Evolutionary conservation across 2,888 invertebrate genomes (phyloP).

Genomic region (Callimorpha dominula): DNA sequence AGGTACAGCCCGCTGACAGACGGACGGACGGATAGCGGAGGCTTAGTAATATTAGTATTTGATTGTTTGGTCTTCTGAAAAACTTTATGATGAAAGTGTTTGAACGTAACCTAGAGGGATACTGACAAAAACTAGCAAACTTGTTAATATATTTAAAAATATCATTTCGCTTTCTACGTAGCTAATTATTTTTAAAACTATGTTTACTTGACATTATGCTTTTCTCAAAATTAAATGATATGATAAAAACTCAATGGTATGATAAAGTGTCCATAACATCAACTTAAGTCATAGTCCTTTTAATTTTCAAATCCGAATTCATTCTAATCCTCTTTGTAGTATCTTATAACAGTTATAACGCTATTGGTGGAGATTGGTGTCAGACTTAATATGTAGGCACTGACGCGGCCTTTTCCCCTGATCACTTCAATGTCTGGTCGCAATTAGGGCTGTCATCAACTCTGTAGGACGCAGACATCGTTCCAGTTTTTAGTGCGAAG

Average conservation of each 20-base stretch:
- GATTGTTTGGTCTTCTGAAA: no score
- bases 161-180: no score
- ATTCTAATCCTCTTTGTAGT: background rate
- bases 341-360: background rate
- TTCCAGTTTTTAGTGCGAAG: slow-evolving; percentile 55
- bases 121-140: background rate
- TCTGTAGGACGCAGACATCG: slow-evolving; percentile 57
- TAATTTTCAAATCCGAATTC: background rate
- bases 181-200: no score
- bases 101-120: background rate
- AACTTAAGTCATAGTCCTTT: no score
- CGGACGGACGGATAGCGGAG: no score
- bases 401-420: slow-evolving; percentile 54
- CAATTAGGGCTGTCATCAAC: slow-evolving; percentile 60
- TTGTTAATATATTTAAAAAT: background rate
- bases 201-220: background rate
- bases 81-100: no score
- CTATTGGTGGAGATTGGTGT: background rate
- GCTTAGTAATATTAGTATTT: no score
- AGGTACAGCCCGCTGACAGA: no score
- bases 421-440: slow-evolving; percentile 56
- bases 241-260: no score
- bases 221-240: no score
- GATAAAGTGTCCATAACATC: no score
- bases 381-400: slow-evolving; percentile 32